Base-by-base conservation (phyloP, 2,888 invertebrate species). In the Troides helena region DNA sequence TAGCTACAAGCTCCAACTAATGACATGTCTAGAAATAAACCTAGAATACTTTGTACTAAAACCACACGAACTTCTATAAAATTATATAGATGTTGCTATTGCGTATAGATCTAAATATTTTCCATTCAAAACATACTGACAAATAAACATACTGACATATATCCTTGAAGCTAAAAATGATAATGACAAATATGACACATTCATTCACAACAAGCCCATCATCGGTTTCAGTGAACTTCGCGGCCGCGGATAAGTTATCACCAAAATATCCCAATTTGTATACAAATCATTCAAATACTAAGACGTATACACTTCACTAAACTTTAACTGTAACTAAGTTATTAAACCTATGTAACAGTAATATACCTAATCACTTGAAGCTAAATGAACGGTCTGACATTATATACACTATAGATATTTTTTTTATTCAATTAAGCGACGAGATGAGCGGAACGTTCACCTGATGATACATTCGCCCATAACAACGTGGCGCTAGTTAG, bases 211-310 rank as follows among this genome's bases (percentile, higher is more conserved):
- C 63, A 25, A 56, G n/a, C 50, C 25, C 18, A 62, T 10, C 25
- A 30, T 53, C 1, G 18, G 14, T 62, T 50, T 62, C 56, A n/a
- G 36, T 14, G 21, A 43, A 23, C 25, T 62, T 46, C 67, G 56
- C 10, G n/a, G 36, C 50, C 2, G 57, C 57, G 57, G 57, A 23
- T 25, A 25, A 61, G n/a, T 36, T 83, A 80, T 71, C 71, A 74
- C 76, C 72, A 80, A 83, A 84, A 84, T 85, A 75, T 80, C 78
- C 80, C 74, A 73, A 78, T 78, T 74, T 72, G 76, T 77, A n/a
- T 74, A 82, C 86, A 86, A 84, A 86, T 87, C 83, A 84, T 63
- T 14, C 30, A 56, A 21, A 23, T 68, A 46, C 25, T 57, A 18
- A 36, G 50, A 43, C 14, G 4, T 1, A 50, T 58, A 25, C 57